Conservation (phyloP, 23 tunicate species). For the Ascidia mentula region DNA sequence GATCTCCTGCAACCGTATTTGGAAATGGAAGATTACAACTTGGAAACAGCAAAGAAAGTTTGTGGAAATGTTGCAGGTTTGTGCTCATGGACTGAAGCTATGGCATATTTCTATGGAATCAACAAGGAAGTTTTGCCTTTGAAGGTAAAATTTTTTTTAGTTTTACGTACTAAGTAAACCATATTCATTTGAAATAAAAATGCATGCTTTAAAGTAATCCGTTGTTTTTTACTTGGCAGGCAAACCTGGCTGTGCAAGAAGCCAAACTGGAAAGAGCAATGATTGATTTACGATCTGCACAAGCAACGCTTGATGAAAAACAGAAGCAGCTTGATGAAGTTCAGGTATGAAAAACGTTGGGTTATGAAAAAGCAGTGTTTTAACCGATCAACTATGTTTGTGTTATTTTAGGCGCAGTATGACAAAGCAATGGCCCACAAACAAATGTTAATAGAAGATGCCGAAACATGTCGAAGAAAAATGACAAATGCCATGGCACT, state of each 20-base stretch:
- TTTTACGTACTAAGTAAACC: too few relatives aligned
- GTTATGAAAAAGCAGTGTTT: neutral
- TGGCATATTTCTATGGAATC: slow-evolving; percentile 73
- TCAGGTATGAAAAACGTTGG: slow-evolving; percentile 34
- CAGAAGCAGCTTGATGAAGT: slow-evolving; percentile 81
- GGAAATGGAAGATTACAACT: slow-evolving; percentile 80
- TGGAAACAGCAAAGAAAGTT: slow-evolving; percentile 81
- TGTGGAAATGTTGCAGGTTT: slow-evolving; percentile 82
- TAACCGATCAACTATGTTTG: neutral
- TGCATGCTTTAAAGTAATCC: too few relatives aligned
- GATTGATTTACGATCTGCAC: slow-evolving; percentile 59
- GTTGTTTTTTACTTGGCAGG: slow-evolving; percentile 22
- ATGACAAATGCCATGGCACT: slow-evolving; percentile 86
- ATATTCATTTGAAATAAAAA: too few relatives aligned
- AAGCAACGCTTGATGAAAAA: slow-evolving; percentile 71
- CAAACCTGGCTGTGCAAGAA: slow-evolving; percentile 74
- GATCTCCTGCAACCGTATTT: slow-evolving; percentile 56
- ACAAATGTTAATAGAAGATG: slow-evolving; percentile 72
- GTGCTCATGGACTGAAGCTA: slow-evolving; percentile 83
- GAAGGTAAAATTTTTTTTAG: slow-evolving; percentile 38
- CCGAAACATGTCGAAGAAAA: slow-evolving; percentile 71
- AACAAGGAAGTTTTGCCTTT: slow-evolving; percentile 80
- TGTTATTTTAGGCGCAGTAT: slow-evolving; percentile 56
- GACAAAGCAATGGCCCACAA: slow-evolving; percentile 87
- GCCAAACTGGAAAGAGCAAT: slow-evolving; percentile 57